Evolutionary conservation across 1,140 invertebrate species (phyloP).

Genomic region (Leptinotarsa undecemlineata): DNA sequence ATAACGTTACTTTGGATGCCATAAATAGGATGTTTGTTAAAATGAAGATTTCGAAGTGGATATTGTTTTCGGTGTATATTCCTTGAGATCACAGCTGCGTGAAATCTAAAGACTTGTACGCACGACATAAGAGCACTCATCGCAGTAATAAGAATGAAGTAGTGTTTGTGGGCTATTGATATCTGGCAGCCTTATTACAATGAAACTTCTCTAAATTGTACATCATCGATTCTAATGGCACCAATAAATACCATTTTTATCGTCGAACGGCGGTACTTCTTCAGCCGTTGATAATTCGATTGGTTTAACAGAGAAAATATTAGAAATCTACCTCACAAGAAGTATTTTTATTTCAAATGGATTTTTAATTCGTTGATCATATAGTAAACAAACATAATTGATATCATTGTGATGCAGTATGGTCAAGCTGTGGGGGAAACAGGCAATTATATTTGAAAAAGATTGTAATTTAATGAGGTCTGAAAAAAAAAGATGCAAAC

Average conservation of each 20-base stretch:
- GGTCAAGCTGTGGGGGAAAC: background rate
- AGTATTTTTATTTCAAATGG: background rate
- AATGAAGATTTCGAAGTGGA: too few relatives aligned
- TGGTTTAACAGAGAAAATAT: background rate
- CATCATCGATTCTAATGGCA: background rate
- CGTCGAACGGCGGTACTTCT: background rate
- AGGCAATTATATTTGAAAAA: too few relatives aligned
- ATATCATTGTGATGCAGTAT: background rate
- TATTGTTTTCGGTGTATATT: too few relatives aligned
- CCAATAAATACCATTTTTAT: constrained; percentile 2
- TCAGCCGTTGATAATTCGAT: background rate
- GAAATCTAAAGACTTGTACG: too few relatives aligned
- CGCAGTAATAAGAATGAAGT: background rate
- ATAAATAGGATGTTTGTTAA: too few relatives aligned
- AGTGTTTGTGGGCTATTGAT: background rate
- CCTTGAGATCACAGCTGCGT: too few relatives aligned
- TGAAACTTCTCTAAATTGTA: background rate
- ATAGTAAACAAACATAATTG: background rate
- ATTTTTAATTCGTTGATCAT: constrained; percentile 1
- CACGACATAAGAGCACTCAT: too few relatives aligned
- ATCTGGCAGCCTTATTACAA: background rate
- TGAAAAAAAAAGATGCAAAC: too few relatives aligned
- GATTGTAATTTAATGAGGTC: too few relatives aligned
- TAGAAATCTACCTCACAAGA: constrained; percentile 8
- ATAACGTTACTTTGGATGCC: too few relatives aligned